phyloP scores from a whole-genome alignment of 2,888 invertebrate species.

The Agrochola macilenta region DNA sequence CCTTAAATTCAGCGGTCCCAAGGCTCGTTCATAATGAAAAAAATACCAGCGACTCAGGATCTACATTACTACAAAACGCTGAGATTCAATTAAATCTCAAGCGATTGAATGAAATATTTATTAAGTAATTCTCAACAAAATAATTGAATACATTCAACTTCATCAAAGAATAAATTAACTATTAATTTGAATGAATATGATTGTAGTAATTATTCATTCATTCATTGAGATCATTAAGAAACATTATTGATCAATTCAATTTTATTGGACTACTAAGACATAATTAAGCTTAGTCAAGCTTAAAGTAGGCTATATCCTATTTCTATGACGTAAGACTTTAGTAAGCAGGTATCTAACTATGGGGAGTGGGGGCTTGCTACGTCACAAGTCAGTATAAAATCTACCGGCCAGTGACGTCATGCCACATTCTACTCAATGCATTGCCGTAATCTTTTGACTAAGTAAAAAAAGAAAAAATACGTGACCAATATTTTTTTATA shows the following conservation, averaged over 20 bases:
- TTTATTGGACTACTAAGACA: slow-evolving; percentile 33
- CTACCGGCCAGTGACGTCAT: no score
- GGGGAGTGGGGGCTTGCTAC: no score
- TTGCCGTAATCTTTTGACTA: no score
- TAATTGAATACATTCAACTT: slow-evolving; percentile 27
- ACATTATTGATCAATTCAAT: slow-evolving; percentile 32
- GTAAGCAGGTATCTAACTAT: no score
- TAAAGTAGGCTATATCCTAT: slow-evolving; percentile 15
- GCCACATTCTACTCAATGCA: no score
- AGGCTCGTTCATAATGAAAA: neutral
- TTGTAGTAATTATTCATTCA: slow-evolving; percentile 32
- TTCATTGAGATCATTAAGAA: slow-evolving; percentile 25
- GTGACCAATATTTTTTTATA: no score
- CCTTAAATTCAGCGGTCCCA: no score
- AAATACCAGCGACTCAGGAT: neutral
- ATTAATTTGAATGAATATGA: slow-evolving; percentile 11
- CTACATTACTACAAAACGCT: neutral
- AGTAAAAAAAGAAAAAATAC: no score
- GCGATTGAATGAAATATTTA: slow-evolving; percentile 8
- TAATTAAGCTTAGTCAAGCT: slow-evolving; percentile 6
- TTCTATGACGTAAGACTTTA: slow-evolving; percentile 10
- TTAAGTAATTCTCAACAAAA: slow-evolving; percentile 6
- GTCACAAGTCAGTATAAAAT: no score
- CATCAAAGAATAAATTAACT: slow-evolving; percentile 30
- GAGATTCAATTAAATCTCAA: neutral